Percentiles rank a stretch among this genome's conserved stretches.
Evolutionary conservation across 2,113 vertebrate species (phyloP).

Genomic region (Pluvialis apricaria): DNA sequence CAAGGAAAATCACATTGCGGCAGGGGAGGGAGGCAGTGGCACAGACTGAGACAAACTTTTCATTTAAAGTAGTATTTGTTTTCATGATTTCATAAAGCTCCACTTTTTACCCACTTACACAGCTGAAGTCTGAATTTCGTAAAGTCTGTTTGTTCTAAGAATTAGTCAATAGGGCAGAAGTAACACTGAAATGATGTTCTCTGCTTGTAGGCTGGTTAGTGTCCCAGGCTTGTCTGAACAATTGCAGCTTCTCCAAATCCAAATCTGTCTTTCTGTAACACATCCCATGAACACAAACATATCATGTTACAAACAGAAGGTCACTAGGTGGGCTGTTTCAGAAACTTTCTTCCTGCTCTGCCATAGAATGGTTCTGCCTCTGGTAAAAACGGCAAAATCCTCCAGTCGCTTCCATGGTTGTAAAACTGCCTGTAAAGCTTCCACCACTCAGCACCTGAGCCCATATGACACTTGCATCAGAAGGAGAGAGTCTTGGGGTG

Average conservation of each 20-base stretch:
- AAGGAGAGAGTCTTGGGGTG: not conserved
- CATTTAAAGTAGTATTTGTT: constrained; percentile 21
- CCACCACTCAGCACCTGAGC: not conserved
- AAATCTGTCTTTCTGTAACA: not conserved
- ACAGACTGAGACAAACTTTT: not conserved
- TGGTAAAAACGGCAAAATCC: not conserved
- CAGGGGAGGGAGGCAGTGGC: not conserved
- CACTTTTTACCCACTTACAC: constrained; percentile 6
- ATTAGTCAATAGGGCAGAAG: constrained; percentile 21
- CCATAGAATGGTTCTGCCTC: not conserved
- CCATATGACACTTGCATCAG: not conserved
- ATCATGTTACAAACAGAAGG: not conserved
- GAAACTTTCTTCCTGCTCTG: not conserved
- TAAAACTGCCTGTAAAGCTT: not conserved
- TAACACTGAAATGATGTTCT: not conserved
- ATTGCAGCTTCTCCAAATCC: not conserved
- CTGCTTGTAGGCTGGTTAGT: not conserved
- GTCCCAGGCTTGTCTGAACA: not conserved
- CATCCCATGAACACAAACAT: not conserved
- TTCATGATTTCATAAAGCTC: constrained; percentile 12
- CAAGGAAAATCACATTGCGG: not conserved
- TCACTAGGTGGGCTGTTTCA: not conserved
- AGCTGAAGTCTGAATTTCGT: constrained; percentile 13
- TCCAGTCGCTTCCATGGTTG: not conserved
- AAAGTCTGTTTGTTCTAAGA: constrained; percentile 8